Evolutionary conservation across 2,888 invertebrate species (phyloP), one percentile per base, ranked within the genome.

Genomic region (Digitonthophagus gazella): DNA sequence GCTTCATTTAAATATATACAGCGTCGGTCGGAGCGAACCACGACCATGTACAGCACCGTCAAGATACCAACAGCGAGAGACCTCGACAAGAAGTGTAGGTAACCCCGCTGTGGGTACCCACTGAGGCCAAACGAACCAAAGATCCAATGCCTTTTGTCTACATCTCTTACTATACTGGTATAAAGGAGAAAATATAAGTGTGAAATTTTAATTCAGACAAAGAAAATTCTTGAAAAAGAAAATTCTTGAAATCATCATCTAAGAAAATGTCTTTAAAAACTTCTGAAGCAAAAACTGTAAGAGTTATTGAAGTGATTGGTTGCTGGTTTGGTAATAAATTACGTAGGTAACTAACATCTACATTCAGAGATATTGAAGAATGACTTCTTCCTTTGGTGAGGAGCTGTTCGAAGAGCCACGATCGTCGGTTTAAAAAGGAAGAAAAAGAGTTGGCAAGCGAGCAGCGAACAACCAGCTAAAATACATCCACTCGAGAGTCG

Each of bases 1-100:
- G 71, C 75, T 76, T 77, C 76, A 78, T 79, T 78, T 78, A 76
- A 78, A 78, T 78, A 77, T 76, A 76, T 66, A 69, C 68, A 65
- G 63, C 67, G 64, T 22, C 65, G 58, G 64, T 66, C 65, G 65
- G 61, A 61, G 19, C n/a, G 61, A 19, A 2, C 20, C 61, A 19
- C 61, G 18, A 19, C n/a, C 61, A 22, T 72, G 75, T 75, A 75
- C 76, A 76, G 76, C 73, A 67, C 63, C 67, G 71, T 71, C 75
- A 74, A 75, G 73, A 73, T 72, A 66, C 66, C 64, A 66, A 20
- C 54, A 19, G 58, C 64, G 64, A 18, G 28, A 44, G 11, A 44
- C 28, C 28, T 44, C 28, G 28, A 44, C 6, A 11, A 44, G 28
- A 11, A 8, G 28, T 44, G 11, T 6, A 44, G 28, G 28, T 44